These are phyloP conservation scores for Tautogolabrus adspersus DNA, from an alignment of 2,113 vertebrate genomes.

Conservation along the genomic window DNA sequence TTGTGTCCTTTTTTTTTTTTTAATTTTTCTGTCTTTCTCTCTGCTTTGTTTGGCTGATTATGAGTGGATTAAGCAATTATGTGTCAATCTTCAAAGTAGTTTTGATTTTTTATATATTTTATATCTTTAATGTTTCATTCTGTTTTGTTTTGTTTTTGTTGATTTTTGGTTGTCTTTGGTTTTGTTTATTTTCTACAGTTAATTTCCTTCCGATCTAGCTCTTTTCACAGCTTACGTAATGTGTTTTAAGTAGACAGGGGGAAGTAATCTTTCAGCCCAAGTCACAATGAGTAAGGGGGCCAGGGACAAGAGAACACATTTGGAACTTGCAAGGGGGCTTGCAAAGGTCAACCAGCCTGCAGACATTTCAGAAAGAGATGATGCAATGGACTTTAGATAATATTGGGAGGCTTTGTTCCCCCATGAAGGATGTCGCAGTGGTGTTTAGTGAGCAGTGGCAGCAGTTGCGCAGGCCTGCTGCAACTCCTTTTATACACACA, in stretches of 20 bases:
- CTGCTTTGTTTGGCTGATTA: slow-evolving; percentile 99
- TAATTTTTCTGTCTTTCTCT: slow-evolving; percentile 81
- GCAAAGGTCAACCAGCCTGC: slow-evolving; percentile 35
- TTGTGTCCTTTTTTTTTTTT: slow-evolving; percentile 88
- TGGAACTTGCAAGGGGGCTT: slow-evolving; percentile 29
- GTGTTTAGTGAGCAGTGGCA: slow-evolving; percentile 26
- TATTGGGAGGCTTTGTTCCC: slow-evolving; percentile 43
- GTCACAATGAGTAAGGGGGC: slow-evolving; percentile 23
- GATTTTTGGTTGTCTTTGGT: slow-evolving; percentile 90
- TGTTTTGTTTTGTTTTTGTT: slow-evolving; percentile 74
- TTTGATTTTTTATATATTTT: slow-evolving; percentile 84
- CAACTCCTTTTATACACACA: slow-evolving; percentile 23
- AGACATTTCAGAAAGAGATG: slow-evolving; percentile 40
- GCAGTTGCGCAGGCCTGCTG: slow-evolving; percentile 56
- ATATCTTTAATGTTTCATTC: slow-evolving; percentile 79
- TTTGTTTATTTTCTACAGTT: slow-evolving; percentile 87
- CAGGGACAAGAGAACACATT: slow-evolving; percentile 35
- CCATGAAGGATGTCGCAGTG: slow-evolving; percentile 54
- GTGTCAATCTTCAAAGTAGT: slow-evolving; percentile 93
- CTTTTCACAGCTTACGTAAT: slow-evolving; percentile 98
- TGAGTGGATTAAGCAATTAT: slow-evolving; percentile 97
- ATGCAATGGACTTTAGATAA: slow-evolving; percentile 50
- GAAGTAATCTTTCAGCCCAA: slow-evolving; percentile 23
- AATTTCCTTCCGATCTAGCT: slow-evolving; percentile 96
- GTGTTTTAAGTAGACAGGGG: slow-evolving; percentile 37